These are phyloP conservation scores for Sebastes cheni DNA, from an alignment of 2,797 vertebrate genomes.

Conservation along the genomic window DNA sequence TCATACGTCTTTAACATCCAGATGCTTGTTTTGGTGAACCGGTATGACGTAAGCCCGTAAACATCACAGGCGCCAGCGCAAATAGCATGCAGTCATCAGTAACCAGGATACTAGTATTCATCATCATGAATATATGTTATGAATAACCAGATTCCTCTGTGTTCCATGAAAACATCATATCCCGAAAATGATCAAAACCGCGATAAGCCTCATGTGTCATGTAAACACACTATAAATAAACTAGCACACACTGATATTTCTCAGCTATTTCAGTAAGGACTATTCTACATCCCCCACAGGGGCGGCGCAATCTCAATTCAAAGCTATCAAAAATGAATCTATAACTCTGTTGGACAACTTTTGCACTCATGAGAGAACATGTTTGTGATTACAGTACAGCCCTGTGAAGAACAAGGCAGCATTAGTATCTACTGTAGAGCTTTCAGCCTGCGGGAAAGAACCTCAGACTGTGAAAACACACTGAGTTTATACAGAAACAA, in stretches of 20 bases:
- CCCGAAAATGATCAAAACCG: neutral
- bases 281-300: neutral
- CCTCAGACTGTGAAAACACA: slow-evolving; percentile 61
- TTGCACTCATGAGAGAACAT: slow-evolving; percentile 21
- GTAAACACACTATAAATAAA: neutral
- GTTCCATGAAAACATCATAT: neutral
- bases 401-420: slow-evolving; percentile 33
- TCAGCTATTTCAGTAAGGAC: neutral
- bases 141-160: neutral
- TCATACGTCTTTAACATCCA: neutral
- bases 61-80: neutral
- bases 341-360: slow-evolving; percentile 3
- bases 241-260: neutral
- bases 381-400: slow-evolving; percentile 38
- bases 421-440: slow-evolving; percentile 28
- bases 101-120: neutral
- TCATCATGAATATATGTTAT: neutral
- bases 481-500: slow-evolving; percentile 68
- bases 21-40: neutral
- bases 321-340: slow-evolving; percentile 26
- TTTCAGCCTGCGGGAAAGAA: slow-evolving; percentile 50
- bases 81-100: neutral
- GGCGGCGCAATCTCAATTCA: neutral
- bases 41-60: too few species aligned
- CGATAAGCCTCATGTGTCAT: neutral